A percentile compares a stretch with the other conserved stretches of the same genome.
Evolutionary conservation across 1,140 invertebrate genomes (phyloP).

Genomic region (Andricus grossulariae): DNA sequence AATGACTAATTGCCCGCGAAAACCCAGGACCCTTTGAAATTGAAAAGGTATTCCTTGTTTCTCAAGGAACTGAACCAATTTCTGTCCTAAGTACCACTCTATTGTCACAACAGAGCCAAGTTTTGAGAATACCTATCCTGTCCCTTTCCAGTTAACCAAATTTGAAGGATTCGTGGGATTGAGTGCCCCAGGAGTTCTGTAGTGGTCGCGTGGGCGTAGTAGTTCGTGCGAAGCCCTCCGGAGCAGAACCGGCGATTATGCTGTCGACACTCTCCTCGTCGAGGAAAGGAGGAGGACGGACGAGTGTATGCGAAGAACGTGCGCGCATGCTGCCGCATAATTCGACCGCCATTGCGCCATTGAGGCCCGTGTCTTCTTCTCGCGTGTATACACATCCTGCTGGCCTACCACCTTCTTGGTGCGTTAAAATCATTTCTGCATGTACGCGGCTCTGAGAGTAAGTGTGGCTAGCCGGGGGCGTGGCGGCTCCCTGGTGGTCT

Average conservation of each 20-base stretch:
- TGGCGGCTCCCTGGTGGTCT: slow-evolving; percentile 72
- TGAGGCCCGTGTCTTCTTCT: slow-evolving; percentile 52
- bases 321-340: slow-evolving; percentile 53
- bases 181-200: slow-evolving; percentile 32
- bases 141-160: neutral
- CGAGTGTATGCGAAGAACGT: slow-evolving; percentile 31
- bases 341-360: slow-evolving; percentile 58
- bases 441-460: slow-evolving; percentile 53
- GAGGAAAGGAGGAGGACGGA: slow-evolving; percentile 37
- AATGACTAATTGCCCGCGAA: too few species aligned
- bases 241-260: slow-evolving; percentile 66
- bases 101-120: neutral
- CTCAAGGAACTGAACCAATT: neutral
- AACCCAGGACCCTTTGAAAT: too few species aligned
- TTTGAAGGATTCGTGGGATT: slow-evolving; percentile 11
- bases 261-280: slow-evolving; percentile 66
- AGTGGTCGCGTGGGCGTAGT: slow-evolving; percentile 59
- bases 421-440: slow-evolving; percentile 64
- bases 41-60: too few species aligned
- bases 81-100: neutral
- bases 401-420: slow-evolving; percentile 56
- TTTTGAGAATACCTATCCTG: neutral
- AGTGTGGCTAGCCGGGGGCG: slow-evolving; percentile 64
- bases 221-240: slow-evolving; percentile 58
- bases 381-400: slow-evolving; percentile 45